Conservation (phyloP, 1,140 invertebrate genomes). For the Zaprionus taronus region DNA sequence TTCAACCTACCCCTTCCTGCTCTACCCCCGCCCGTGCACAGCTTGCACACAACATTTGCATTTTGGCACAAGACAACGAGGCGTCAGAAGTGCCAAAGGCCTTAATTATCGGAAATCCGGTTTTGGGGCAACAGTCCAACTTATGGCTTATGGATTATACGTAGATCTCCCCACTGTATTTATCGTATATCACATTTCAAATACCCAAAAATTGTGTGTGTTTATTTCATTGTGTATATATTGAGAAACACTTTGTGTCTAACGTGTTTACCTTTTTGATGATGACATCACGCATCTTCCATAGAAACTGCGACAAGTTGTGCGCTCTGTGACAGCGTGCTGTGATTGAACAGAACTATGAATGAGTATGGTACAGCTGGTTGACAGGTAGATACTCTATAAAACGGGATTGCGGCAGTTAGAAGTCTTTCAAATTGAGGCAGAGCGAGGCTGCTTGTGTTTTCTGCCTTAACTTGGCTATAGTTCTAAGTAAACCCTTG, state of each 20-base stretch:
- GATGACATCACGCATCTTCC: constrained; percentile 68
- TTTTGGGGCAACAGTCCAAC: constrained; percentile 24
- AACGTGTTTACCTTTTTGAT: constrained; percentile 54
- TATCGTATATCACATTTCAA: constrained; percentile 35
- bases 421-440: background rate
- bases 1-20: background rate
- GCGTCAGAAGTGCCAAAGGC: constrained; percentile 56
- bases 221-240: constrained; percentile 49
- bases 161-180: constrained; percentile 28
- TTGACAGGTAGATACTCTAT: constrained; percentile 20
- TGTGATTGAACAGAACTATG: constrained; percentile 37
- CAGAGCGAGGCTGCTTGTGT: background rate
- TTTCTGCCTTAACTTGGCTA: background rate
- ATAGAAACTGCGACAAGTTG: constrained; percentile 37
- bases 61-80: constrained; percentile 56
- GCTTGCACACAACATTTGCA: constrained; percentile 49
- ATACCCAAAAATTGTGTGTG: constrained; percentile 12
- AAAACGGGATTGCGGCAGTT: background rate
- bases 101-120: constrained; percentile 77
- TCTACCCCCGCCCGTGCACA: no score
- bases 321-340: constrained; percentile 5
- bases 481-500: no score
- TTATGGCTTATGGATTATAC: background rate
- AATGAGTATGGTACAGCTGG: background rate
- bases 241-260: constrained; percentile 64